Evolutionary conservation across 30 jellyfish, hydroid and myxozoan genomes (phyloP).

Genomic region (Haliclystus octoradiatus): DNA sequence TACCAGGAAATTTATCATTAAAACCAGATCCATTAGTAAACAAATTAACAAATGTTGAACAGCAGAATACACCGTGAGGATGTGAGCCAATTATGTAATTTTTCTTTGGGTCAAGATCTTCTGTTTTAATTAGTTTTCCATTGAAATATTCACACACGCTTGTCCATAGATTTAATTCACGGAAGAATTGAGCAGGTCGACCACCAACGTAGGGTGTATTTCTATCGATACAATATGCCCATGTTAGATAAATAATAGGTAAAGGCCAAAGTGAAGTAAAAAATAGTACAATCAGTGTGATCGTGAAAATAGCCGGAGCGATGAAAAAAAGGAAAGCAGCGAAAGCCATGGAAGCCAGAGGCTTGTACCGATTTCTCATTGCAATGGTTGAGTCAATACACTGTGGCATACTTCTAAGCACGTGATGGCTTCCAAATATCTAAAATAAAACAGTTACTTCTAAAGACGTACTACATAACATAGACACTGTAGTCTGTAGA

Average conservation of each 20-base stretch:
- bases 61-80: slow-evolving; percentile 82
- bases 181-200: slow-evolving; percentile 53
- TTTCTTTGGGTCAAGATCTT: slow-evolving; percentile 52
- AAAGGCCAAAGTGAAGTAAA: slow-evolving; percentile 78
- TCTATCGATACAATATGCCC: slow-evolving; percentile 79
- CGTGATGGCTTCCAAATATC: too few species aligned
- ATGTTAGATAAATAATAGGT: slow-evolving; percentile 61
- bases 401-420: too few species aligned
- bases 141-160: slow-evolving; percentile 62
- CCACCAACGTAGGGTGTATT: slow-evolving; percentile 89
- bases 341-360: too few species aligned
- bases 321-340: too few species aligned
- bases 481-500: too few species aligned
- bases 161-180: slow-evolving; percentile 53
- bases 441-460: too few species aligned
- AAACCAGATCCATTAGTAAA: slow-evolving; percentile 73
- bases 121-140: slow-evolving; percentile 44
- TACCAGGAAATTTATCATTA: slow-evolving; percentile 54
- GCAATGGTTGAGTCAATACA: too few species aligned
- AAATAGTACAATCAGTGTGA: slow-evolving; percentile 24
- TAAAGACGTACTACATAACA: too few species aligned
- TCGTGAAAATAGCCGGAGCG: too few species aligned
- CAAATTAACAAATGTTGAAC: slow-evolving; percentile 68
- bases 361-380: too few species aligned
- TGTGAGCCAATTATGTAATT: slow-evolving; percentile 76